phyloP scores from a whole-genome alignment of 1,140 invertebrate species.

The Drosophila nasuta region DNA sequence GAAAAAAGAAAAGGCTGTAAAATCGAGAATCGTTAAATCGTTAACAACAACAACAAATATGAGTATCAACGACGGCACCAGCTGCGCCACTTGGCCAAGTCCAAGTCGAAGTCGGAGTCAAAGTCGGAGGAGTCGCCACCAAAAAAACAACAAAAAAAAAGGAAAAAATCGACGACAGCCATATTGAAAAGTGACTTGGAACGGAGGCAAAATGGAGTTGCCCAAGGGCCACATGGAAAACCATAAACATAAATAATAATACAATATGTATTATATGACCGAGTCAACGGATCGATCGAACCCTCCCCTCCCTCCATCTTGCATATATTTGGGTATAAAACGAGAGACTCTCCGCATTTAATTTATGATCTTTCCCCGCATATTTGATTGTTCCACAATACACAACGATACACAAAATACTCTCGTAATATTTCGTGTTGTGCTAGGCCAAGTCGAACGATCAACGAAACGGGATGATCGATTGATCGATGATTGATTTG shows the following conservation, averaged over 20 bases:
- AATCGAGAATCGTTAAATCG: conserved; percentile 59
- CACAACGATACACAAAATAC: conserved; percentile 17
- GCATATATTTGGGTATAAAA: conserved; percentile 46
- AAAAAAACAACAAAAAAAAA: neutral
- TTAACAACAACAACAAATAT: conserved; percentile 28
- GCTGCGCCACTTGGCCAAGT: conserved; percentile 55
- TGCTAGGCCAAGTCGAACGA: conserved; percentile 48
- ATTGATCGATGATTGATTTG: conserved; percentile 72
- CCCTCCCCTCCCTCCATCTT: conserved; percentile 4
- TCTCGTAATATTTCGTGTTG: conserved; percentile 33
- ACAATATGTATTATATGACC: conserved; percentile 69
- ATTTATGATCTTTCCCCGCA: conserved; percentile 75
- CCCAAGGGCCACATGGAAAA: conserved; percentile 66
- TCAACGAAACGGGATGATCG: conserved; percentile 77
- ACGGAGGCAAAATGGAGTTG: conserved; percentile 74
- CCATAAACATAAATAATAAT: conserved; percentile 82
- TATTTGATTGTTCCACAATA: conserved; percentile 39
- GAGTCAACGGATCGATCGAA: conserved; percentile 19
- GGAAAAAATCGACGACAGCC: conserved; percentile 67
- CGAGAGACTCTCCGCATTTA: conserved; percentile 47
- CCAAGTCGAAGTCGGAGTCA: neutral
- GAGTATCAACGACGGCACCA: conserved; percentile 51
- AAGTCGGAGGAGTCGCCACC: conserved; percentile 22
- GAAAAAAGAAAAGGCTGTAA: conserved; percentile 50
- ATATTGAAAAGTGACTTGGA: conserved; percentile 62